These are phyloP conservation scores for Eustalomyia histrio DNA, from an alignment of 2,888 invertebrate genomes.

Conservation along the genomic window DNA sequence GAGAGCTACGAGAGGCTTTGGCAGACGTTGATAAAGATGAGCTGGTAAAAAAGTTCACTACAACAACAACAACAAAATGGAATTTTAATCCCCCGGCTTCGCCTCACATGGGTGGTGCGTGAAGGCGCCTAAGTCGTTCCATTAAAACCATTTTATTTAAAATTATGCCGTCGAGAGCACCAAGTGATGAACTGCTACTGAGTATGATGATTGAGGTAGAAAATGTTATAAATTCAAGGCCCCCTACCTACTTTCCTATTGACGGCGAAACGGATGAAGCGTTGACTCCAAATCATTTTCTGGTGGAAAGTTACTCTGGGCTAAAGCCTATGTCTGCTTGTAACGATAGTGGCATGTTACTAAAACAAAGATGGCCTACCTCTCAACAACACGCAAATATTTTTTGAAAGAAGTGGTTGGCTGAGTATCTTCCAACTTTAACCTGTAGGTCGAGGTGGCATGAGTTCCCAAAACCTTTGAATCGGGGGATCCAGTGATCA, in stretches of 20 bases:
- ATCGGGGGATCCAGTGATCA: slow-evolving; percentile 21
- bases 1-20: no score
- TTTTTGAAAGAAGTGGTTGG: slow-evolving; percentile 54
- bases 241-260: background rate
- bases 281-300: slow-evolving; percentile 69
- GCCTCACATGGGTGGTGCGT: no score
- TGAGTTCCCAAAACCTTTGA: slow-evolving; percentile 10
- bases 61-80: slow-evolving; percentile 26
- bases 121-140: slow-evolving; percentile 36
- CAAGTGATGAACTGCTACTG: background rate
- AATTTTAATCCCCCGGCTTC: no score
- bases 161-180: slow-evolving; percentile 15
- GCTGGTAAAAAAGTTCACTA: slow-evolving; percentile 23
- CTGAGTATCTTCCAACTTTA: slow-evolving; percentile 12
- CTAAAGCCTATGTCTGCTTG: slow-evolving; percentile 39
- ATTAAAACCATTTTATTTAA: slow-evolving; percentile 30
- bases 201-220: no score
- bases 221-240: slow-evolving; percentile 66
- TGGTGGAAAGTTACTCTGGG: slow-evolving; percentile 58
- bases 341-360: slow-evolving; percentile 14
- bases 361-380: slow-evolving; percentile 25
- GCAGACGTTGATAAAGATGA: slow-evolving; percentile 21
- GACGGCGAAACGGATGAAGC: slow-evolving; percentile 19
- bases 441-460: slow-evolving; percentile 23
- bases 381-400: slow-evolving; percentile 53